Conservation (phyloP, 2,113 vertebrate species). For the Takifugu flavidus region DNA sequence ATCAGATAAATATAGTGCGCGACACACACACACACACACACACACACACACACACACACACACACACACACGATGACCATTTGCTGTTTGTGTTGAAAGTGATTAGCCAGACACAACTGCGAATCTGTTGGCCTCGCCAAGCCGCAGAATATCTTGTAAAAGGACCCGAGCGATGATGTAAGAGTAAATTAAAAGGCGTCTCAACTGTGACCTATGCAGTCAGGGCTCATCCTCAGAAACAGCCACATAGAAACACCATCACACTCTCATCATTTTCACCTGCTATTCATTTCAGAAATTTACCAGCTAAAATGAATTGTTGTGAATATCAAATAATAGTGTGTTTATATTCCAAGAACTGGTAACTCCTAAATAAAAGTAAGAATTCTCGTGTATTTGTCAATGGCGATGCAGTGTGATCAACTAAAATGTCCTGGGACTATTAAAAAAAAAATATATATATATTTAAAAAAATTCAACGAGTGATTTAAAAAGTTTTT, state of each 20-base stretch:
- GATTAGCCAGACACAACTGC: slow-evolving; percentile 95
- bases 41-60: slow-evolving; percentile 51
- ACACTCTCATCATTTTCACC: neutral
- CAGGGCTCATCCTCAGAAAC: slow-evolving; percentile 21
- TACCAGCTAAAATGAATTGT: neutral
- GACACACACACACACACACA: slow-evolving; percentile 21
- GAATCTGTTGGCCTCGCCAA: slow-evolving; percentile 78
- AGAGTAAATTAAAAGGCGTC: slow-evolving; percentile 39
- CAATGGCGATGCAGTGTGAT: no score
- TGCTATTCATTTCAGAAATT: no score
- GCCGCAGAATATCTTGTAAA: slow-evolving; percentile 73
- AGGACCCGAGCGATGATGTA: slow-evolving; percentile 43
- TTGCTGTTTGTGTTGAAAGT: slow-evolving; percentile 93
- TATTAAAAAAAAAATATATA: neutral
- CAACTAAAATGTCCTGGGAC: no score
- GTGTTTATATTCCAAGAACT: neutral
- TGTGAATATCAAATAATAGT: neutral
- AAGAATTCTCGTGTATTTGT: neutral
- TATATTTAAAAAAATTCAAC: neutral
- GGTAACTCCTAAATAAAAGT: neutral
- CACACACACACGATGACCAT: slow-evolving; percentile 73
- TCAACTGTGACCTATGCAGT: slow-evolving; percentile 29
- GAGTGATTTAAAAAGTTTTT: neutral
- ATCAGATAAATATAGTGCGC: slow-evolving; percentile 90
- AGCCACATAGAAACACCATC: slow-evolving; percentile 10